A percentile compares a stretch with the other conserved stretches of the same genome.
These are phyloP conservation scores for Atethmia centrago DNA, from an alignment of 2,888 invertebrate species.

Conservation along the genomic window DNA sequence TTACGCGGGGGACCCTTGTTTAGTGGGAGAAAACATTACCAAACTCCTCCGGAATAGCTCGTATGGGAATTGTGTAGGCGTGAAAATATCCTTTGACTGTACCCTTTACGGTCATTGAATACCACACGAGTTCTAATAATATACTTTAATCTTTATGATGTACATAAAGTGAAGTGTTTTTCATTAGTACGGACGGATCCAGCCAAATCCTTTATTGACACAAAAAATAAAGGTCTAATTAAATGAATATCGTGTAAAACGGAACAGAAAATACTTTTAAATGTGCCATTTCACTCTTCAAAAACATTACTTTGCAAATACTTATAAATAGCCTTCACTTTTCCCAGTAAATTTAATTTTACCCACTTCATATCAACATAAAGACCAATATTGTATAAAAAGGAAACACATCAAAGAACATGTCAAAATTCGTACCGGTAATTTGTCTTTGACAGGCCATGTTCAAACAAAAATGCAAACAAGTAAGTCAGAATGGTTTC, in stretches of 20 bases:
- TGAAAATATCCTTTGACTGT: neutral
- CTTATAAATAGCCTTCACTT: constrained; percentile 20
- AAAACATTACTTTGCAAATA: constrained; percentile 13
- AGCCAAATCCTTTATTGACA: constrained; percentile 12
- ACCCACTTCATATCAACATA: constrained; percentile 49
- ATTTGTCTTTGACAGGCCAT: constrained; percentile 51
- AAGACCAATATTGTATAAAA: constrained; percentile 38
- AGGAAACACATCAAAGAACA: constrained; percentile 50
- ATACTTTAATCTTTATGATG: neutral
- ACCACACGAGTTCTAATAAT: neutral
- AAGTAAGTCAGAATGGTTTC: constrained; percentile 33
- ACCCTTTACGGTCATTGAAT: neutral
- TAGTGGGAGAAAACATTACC: neutral
- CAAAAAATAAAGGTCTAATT: constrained; percentile 30
- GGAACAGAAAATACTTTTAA: constrained; percentile 46
- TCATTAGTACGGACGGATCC: constrained; percentile 10
- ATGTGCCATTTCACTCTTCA: constrained; percentile 19
- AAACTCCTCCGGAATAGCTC: neutral
- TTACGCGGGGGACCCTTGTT: neutral
- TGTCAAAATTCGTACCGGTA: constrained; percentile 43
- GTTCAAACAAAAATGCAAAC: constrained; percentile 57
- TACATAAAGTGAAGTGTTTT: constrained; percentile 14
- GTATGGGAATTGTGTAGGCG: neutral
- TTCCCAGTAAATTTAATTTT: constrained; percentile 48
- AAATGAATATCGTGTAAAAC: constrained; percentile 44